Evolutionary conservation across 2,888 invertebrate species (phyloP).

Genomic region (Metopia argyrocephala): DNA sequence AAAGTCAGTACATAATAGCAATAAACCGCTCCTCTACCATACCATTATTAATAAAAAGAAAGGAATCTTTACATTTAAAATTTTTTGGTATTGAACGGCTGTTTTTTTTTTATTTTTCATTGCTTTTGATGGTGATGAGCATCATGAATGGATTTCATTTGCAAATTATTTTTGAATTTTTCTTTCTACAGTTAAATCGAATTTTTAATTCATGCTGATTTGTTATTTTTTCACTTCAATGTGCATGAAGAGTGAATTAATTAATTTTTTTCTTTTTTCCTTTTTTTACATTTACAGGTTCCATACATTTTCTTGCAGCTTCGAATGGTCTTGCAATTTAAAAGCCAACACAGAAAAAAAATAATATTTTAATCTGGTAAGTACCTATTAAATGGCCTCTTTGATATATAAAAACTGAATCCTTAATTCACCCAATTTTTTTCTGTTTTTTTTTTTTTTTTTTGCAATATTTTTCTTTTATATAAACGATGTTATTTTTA

Average conservation of each 20-base stretch:
- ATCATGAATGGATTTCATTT: too few species aligned
- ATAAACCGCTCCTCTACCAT: too few species aligned
- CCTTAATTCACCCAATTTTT: background rate
- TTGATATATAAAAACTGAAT: background rate
- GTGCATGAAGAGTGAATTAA: background rate
- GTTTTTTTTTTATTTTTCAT: too few species aligned
- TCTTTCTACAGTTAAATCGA: too few species aligned
- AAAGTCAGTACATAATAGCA: too few species aligned
- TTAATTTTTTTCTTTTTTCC: background rate
- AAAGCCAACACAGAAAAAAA: background rate
- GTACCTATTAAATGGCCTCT: background rate
- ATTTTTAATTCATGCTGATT: background rate
- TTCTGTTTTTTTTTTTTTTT: background rate
- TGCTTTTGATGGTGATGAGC: too few species aligned
- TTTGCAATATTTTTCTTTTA: background rate
- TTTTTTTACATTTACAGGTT: background rate
- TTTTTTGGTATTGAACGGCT: too few species aligned
- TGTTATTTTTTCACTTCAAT: background rate
- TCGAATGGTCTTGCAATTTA: background rate
- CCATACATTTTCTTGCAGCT: background rate
- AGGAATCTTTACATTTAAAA: too few species aligned
- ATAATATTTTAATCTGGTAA: constrained; percentile 29
- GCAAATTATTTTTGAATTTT: too few species aligned
- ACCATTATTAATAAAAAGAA: too few species aligned
- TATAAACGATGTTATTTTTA: background rate